Evolutionary conservation across 2,888 invertebrate species (phyloP).

Genomic region (Drosophila limbata): DNA sequence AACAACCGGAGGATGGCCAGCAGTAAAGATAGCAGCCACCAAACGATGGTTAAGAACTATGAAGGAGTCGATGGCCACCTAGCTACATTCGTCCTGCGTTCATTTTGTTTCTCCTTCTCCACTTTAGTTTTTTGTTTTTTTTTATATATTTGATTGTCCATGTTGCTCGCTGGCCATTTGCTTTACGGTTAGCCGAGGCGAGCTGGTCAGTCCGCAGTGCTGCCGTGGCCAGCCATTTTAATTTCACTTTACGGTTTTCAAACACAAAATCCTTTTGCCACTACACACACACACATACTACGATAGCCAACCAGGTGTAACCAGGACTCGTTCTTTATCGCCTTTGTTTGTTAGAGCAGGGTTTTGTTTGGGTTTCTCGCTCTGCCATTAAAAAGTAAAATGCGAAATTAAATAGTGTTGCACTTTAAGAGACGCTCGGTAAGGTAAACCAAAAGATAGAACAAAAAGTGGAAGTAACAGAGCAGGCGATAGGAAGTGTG

Average conservation of each 20-base stretch:
- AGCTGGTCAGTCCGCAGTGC: slow-evolving; percentile 49
- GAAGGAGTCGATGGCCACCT: slow-evolving; percentile 68
- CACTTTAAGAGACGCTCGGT: slow-evolving; percentile 34
- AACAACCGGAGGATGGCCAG: slow-evolving; percentile 24
- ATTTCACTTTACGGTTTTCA: slow-evolving; percentile 81
- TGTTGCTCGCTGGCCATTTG: slow-evolving; percentile 66
- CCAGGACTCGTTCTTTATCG: slow-evolving; percentile 68
- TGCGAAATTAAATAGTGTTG: slow-evolving; percentile 50
- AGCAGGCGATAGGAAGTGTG: not conserved
- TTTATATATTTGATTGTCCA: slow-evolving; percentile 57
- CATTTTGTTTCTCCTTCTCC: slow-evolving; percentile 4
- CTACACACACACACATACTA: slow-evolving; percentile 27
- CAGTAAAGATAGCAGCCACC: slow-evolving; percentile 60
- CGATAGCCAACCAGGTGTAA: slow-evolving; percentile 52
- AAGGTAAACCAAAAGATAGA: slow-evolving; percentile 6
- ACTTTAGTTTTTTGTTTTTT: slow-evolving; percentile 11
- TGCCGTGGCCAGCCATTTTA: slow-evolving; percentile 69
- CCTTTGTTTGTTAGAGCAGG: slow-evolving; percentile 38
- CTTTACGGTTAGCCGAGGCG: slow-evolving; percentile 53
- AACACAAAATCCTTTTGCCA: slow-evolving; percentile 79
- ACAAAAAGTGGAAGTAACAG: not conserved
- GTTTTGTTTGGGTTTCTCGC: slow-evolving; percentile 56
- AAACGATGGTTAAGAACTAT: slow-evolving; percentile 45
- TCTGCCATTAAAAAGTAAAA: slow-evolving; percentile 68
- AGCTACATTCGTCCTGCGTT: slow-evolving; percentile 36